Evolutionary conservation across 2,113 vertebrate genomes (phyloP), one percentile per base, ranked within the genome.

Genomic region (Corynorhinus townsendii): DNA sequence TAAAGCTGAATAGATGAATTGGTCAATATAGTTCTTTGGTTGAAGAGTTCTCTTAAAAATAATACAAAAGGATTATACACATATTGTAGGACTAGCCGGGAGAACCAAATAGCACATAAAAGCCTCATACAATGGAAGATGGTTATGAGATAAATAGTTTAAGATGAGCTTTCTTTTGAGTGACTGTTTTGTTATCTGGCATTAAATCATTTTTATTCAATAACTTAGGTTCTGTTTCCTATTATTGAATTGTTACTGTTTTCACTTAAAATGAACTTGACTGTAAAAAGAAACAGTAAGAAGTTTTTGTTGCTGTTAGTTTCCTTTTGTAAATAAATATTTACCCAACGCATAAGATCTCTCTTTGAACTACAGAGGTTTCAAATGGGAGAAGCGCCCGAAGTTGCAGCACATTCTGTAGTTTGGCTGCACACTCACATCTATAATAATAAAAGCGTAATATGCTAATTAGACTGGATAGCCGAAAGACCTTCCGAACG

Each of bases 101-200:
- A 87, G 80, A 96, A 97, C 94, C 62, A 96, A 95, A 40, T 0
- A 71, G 3, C 14, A 96, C 95, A 82, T 84, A 38, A 96, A 97
- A 97, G 96, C 26, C 97, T 98, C 35, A 89, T 94, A 96, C 97
- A 98, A 96, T 93, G 88, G 97, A 97, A 97, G 98, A 98, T 98
- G 98, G 98, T 99, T 99, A 97, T 98, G 95, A 89, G 96, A 92
- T 97, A 99, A 99, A 98, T 98, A 98, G 97, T 99, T 99, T 98
- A 99, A 99, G 98, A 99, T 99, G 98, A 98, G 93, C 91, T 62
- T 87, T 98, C 96, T 97, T 98, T 98, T 98, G 98, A 98, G 97
- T 96, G 59, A 90, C 92, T 98, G 95, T 92, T 97, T 95, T 98
- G 91, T 98, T 97, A 97, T 90, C 96, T 97, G 95, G 83, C 97